Base-by-base conservation (phyloP, 2,888 invertebrate genomes). In the Tolmerus cingulatus region DNA sequence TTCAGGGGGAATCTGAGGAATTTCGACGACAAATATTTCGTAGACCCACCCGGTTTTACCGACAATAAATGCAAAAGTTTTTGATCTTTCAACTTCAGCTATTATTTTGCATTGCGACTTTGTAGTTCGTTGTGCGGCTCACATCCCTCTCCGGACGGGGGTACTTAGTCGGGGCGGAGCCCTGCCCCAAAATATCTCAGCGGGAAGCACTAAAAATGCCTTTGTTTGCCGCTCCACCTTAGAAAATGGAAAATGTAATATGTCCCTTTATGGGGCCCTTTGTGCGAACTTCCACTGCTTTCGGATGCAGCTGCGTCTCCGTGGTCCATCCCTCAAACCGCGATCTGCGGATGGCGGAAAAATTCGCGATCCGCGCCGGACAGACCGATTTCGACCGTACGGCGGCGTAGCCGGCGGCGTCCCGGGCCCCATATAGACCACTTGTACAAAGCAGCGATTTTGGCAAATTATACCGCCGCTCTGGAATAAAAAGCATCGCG, bases 1-100 rank as follows among this genome's bases (percentile, higher is more conserved):
- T n/a, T 34, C 40, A 40, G 27, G 77, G 43, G 86, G 87, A 88
- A 87, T 84, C 77, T 37, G 85, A 55, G 87, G 87, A 88, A 87
- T 88, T 87, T 74, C 87, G 85, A 85, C 78, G 88, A 87, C 87
- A 87, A 87, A 88, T 87, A 88, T 88, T 87, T 88, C 88, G 74
- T 87, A 79, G 87, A 88, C 84, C 76, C 86, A 37, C 40, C 66
- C 34, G 43, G 46, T 79, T 46, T 51, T 86, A 14, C 14, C 74
- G 40, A 78, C 82, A 85, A 88, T 88, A 88, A 87, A 88, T 88
- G 88, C 46, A 85, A 85, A 88, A 88, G 88, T 88, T 87, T 88
- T 88, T 88, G 88, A 88, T 88, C 88, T 88, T 87, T 88, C 87
- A 88, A 88, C 88, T 85, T 79, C 76, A 87, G 74, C 74, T 87